A percentile compares a stretch with the other conserved stretches of the same genome.
These are phyloP conservation scores for Clivina fossor DNA, from an alignment of 2,888 invertebrate species.

Conservation along the genomic window DNA sequence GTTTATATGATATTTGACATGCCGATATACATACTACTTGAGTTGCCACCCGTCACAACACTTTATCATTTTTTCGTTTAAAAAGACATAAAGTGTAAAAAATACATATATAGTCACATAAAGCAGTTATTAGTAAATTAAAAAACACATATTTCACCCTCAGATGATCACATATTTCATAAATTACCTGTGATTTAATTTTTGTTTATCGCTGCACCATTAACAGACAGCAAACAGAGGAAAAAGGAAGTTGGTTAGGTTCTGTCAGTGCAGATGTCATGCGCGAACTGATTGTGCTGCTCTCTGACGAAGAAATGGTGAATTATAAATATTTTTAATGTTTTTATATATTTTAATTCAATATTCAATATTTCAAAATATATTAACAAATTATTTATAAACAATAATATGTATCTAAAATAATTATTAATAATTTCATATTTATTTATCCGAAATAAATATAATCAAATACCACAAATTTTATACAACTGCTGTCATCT, in stretches of 20 bases:
- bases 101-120: constrained; percentile 13
- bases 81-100: constrained; percentile 15
- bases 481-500: too few species aligned
- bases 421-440: too few species aligned
- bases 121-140: constrained; percentile 2
- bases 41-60: constrained; percentile 13
- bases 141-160: constrained; percentile 16
- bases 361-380: too few species aligned
- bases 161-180: constrained; percentile 44
- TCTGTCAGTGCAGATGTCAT: constrained; percentile 23
- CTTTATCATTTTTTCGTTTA: constrained; percentile 19
- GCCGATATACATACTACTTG: constrained; percentile 8
- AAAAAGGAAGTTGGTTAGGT: constrained; percentile 44
- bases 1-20: constrained; percentile 10
- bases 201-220: constrained; percentile 44
- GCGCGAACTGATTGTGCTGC: constrained; percentile 16
- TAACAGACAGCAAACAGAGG: constrained; percentile 44
- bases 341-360: too few species aligned
- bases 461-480: not conserved
- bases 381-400: too few species aligned
- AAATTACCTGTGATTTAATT: constrained; percentile 52
- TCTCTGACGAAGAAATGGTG: too few species aligned
- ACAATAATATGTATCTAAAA: too few species aligned
- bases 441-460: not conserved
- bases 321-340: too few species aligned